A percentile compares a stretch with the other conserved stretches of the same genome.
Conservation (phyloP, 2,113 vertebrate genomes). For the Polypterus senegalus region DNA sequence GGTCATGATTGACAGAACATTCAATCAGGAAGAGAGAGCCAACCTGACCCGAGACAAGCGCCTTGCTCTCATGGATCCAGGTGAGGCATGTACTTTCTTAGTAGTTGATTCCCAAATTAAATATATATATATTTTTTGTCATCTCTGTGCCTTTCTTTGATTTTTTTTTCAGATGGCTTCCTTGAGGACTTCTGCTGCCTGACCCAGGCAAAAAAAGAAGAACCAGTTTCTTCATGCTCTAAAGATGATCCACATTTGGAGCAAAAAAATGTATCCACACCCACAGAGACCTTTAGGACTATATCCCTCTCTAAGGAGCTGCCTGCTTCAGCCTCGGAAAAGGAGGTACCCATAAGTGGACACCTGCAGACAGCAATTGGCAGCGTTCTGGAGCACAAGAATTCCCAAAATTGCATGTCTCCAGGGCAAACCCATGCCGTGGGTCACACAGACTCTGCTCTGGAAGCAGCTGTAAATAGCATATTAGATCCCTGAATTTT, state of each 20-base stretch:
- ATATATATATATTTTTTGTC: background rate
- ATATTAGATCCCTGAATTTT: constrained; percentile 59
- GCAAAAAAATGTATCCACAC: no score
- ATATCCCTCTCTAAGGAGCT: background rate
- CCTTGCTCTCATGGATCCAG: constrained; percentile 80
- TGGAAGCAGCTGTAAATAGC: constrained; percentile 98
- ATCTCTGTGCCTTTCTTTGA: constrained; percentile 1
- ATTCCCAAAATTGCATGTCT: constrained; percentile 54
- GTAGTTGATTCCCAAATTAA: no score
- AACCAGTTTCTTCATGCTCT: no score
- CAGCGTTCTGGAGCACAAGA: constrained; percentile 73
- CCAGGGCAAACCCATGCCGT: constrained; percentile 60
- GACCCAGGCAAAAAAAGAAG: constrained; percentile 12
- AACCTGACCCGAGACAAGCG: constrained; percentile 86
- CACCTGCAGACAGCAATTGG: constrained; percentile 69
- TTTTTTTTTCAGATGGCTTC: constrained; percentile 66
- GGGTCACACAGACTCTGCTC: constrained; percentile 84
- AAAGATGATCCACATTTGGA: no score
- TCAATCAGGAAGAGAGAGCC: constrained; percentile 90
- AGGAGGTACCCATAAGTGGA: constrained; percentile 46
- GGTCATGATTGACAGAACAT: constrained; percentile 96
- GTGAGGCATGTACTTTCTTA: constrained; percentile 40
- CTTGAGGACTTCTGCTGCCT: constrained; percentile 90
- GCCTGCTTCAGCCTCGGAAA: constrained; percentile 19
- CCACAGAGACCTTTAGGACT: no score